Base-by-base conservation (phyloP, 1,140 invertebrate species). In the Drosophila subobscura region DNA sequence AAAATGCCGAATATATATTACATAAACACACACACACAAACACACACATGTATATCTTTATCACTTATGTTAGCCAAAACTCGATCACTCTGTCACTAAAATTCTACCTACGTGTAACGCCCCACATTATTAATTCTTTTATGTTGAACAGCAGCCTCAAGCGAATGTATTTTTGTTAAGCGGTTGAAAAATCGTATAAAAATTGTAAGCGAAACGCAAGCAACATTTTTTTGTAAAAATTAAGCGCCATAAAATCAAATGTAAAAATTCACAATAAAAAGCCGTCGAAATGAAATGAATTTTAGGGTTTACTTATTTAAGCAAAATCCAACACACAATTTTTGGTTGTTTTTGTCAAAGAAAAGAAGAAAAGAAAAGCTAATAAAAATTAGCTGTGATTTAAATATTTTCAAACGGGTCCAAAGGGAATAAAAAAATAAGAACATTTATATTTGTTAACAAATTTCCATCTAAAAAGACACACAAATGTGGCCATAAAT, bases 101-200 rank as follows among this genome's bases (percentile, higher is more conserved):
- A 79, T 72, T 65, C 47, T 72, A 67, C 79, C 74, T 80, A 60
- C 16, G 59, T 54, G 64, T 51, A 73, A 53, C 46, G 59, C 49
- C 59, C 29, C 16, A 20, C 16, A 20, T 20, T 20, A 20, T 20
- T 20, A 20, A 71, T 79, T 58, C 77, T 57, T 73, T 79, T 72
- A 81, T 88, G 84, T 88, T 88, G 83, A 88, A 88, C 83, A 88
- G 79, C 83, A 88, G 83, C 67, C 77, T 27, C 25, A 27, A 64
- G 53, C 65, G 46, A 77, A 72, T 81, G 73, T 80, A 80, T 80
- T 77, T 76, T 73, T 81, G 56, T 83, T 42, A 72, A 60, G 47
- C 52, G 41, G 74, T 53, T 33, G 52, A 22, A 37, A 53, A 37
- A 33, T 10, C 4, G 51, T 20, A 20, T 20, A 20, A 50, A 70